phyloP scores from a whole-genome alignment of 2,797 vertebrate genomes.

The Simalia tracyae region DNA sequence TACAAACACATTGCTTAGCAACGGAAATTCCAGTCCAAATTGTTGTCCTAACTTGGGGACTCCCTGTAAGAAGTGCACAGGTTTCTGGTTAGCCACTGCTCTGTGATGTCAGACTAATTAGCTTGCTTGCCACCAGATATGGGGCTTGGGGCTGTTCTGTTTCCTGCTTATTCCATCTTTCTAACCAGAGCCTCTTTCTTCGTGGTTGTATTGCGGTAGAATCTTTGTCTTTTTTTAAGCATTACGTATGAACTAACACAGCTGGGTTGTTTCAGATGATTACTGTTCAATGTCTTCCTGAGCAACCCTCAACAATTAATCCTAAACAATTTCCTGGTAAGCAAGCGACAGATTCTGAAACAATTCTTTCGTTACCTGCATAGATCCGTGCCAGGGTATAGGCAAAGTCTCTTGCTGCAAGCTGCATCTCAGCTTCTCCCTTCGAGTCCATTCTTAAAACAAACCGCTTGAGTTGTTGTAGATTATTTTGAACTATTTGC shows the following conservation, averaged over 20 bases:
- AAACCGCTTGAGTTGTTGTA: constrained; percentile 71
- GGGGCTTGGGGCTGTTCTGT: too few relatives aligned
- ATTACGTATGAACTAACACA: neutral
- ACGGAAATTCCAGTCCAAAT: too few relatives aligned
- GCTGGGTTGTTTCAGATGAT: neutral
- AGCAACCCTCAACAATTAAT: neutral
- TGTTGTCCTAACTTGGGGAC: too few relatives aligned
- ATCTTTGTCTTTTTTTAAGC: accelerated
- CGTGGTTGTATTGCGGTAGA: neutral
- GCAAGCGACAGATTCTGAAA: neutral
- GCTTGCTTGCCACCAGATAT: neutral
- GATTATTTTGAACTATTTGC: constrained; percentile 44
- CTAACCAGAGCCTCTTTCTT: neutral
- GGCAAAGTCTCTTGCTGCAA: constrained; percentile 82
- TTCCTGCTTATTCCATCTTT: neutral
- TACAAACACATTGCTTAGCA: too few relatives aligned
- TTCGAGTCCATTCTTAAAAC: constrained; percentile 48
- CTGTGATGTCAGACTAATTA: neutral
- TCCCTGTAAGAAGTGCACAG: too few relatives aligned
- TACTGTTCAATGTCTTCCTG: too few relatives aligned
- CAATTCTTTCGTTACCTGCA: constrained; percentile 66
- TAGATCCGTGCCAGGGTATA: constrained; percentile 83
- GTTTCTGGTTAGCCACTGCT: too few relatives aligned
- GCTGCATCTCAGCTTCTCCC: constrained; percentile 67
- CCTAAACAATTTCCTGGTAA: too few relatives aligned